Evolutionary conservation across 1,140 invertebrate species (phyloP), one percentile per base, ranked within the genome.

Genomic region (Brachionus rubens): DNA sequence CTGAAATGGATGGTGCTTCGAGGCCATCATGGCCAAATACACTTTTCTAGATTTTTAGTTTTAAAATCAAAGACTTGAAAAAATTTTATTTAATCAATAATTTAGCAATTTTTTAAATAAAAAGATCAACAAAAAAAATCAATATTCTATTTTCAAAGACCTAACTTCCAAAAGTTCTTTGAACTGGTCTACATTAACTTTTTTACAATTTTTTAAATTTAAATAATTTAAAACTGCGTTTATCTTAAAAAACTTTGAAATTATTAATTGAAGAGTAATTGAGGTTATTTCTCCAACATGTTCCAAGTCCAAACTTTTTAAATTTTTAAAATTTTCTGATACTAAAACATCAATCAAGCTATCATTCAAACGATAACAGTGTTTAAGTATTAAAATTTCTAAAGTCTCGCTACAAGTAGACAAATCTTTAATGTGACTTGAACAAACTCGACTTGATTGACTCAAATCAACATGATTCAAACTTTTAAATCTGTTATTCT

Each of bases 1-100:
- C 16, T 41, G 52, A 56, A 40, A 85, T 85, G 83, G 83, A 85
- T 77, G 82, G 82, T 2, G 81, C 83, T 4, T 67, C 41, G 21
- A 43, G 78, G 52, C 59, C 83, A 7, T 82, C 83, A 1, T 85
- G 81, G 80, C 81, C 83, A 14, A 59, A 26, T 59, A 12, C 9
- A n/a, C n/a, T n/a, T n/a, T n/a, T n/a, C n/a, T n/a, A n/a, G n/a
- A n/a, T n/a, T n/a, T n/a, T n/a, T n/a, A n/a, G n/a, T n/a, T n/a
- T n/a, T n/a, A n/a, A n/a, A n/a, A n/a, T n/a, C n/a, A n/a, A n/a
- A n/a, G n/a, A n/a, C n/a, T n/a, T n/a, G n/a, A n/a, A n/a, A n/a
- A n/a, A n/a, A n/a, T n/a, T n/a, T n/a, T n/a, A n/a, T n/a, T n/a
- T n/a, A n/a, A n/a, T n/a, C n/a, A n/a, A n/a, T n/a, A n/a, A n/a